Conservation (phyloP, 2,888 invertebrate species). For the Hoplodrina ambigua region DNA sequence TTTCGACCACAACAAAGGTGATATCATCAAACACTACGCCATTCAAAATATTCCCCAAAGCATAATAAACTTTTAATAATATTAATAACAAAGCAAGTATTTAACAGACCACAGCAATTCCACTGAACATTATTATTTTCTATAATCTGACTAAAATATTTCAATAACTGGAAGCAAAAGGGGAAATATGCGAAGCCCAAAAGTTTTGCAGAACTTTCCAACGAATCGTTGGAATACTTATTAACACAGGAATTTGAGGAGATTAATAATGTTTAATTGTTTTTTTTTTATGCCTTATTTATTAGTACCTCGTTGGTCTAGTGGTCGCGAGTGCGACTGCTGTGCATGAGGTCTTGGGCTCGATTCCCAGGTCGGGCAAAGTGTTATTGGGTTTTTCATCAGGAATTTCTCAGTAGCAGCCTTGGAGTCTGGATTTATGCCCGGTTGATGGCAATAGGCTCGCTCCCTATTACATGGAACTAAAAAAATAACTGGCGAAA, state of each 20-base stretch:
- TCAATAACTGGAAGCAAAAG: constrained; percentile 60
- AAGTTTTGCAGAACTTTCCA: constrained; percentile 59
- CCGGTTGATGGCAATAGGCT: no score
- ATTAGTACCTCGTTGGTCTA: background rate
- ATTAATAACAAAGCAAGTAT: constrained; percentile 43
- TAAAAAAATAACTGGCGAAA: no score
- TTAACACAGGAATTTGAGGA: constrained; percentile 52
- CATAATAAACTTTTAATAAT: constrained; percentile 31
- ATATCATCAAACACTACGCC: constrained; percentile 29
- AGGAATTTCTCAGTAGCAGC: no score
- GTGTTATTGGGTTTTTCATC: no score
- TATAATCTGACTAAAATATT: constrained; percentile 60
- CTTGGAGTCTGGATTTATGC: no score
- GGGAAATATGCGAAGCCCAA: constrained; percentile 60
- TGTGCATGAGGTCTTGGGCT: no score
- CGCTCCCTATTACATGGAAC: no score
- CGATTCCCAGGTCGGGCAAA: no score
- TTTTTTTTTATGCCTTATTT: constrained; percentile 16
- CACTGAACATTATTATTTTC: constrained; percentile 41
- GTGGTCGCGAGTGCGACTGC: no score
- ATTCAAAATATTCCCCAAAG: constrained; percentile 22
- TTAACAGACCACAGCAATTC: constrained; percentile 52
- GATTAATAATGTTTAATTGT: constrained; percentile 39
- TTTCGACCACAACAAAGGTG: constrained; percentile 35
- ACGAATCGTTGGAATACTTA: constrained; percentile 59